Percentiles rank a stretch among this genome's conserved stretches.
Conservation (phyloP, 2,888 invertebrate species). For the Tyria jacobaeae region DNA sequence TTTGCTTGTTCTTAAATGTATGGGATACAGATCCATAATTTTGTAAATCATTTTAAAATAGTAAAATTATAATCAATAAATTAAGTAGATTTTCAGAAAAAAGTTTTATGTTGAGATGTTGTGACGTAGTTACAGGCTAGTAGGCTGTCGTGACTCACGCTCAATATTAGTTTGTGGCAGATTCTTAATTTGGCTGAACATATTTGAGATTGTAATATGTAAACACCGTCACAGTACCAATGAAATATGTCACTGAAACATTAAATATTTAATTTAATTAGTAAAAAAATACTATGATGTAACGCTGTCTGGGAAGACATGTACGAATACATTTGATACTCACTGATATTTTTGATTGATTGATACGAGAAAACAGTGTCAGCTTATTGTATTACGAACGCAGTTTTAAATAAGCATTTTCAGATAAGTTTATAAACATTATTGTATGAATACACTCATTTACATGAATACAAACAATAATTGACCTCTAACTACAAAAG, state of each 20-base stretch:
- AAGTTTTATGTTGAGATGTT: not conserved
- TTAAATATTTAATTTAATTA: not conserved
- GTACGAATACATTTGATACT: not conserved
- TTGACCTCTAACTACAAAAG: too few species aligned
- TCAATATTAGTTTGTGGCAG: not conserved
- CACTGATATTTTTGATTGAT: too few species aligned
- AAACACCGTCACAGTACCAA: constrained; percentile 42
- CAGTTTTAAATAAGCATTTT: too few species aligned
- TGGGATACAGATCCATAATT: too few species aligned
- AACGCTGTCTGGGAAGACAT: not conserved
- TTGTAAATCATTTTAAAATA: not conserved
- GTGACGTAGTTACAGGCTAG: not conserved
- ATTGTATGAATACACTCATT: too few species aligned
- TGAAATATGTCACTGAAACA: constrained; percentile 48
- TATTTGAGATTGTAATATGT: constrained; percentile 52
- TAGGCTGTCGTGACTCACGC: not conserved
- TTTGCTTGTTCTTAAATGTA: not conserved
- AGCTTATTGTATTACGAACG: too few species aligned
- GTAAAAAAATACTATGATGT: too few species aligned
- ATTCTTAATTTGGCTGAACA: constrained; percentile 29
- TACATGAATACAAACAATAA: too few species aligned
- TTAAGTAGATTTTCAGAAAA: not conserved
- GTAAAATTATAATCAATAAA: too few species aligned
- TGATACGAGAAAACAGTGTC: too few species aligned
- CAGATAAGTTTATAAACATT: too few species aligned